Base-by-base conservation (phyloP, 2,797 vertebrate species). In the Gadopsis marmoratus region DNA sequence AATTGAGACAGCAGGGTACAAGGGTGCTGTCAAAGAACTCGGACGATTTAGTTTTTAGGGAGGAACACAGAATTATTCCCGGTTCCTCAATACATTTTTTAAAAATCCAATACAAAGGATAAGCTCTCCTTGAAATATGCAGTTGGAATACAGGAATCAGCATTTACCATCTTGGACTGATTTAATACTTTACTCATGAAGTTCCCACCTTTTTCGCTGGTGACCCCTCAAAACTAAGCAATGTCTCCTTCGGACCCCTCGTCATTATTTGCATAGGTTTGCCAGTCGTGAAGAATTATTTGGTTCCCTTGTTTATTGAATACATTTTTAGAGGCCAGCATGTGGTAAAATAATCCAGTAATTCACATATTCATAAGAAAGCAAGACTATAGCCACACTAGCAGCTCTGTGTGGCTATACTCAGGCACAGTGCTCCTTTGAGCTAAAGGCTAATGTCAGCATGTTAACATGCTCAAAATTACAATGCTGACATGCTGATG, bases 1-100 rank as follows among this genome's bases (percentile, higher is more conserved):
- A 75, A 92, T 91, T 88, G 91, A 93, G 85, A 82, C 85, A 78
- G 91, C 78, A 45, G 80, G 81, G 65, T 72, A 74, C 56, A 50
- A 80, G 76, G 71, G 78, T 50, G 39, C 81, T 81, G 88, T 72
- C 86, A 82, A 71, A 89, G 75, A 91, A 76, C 48, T 82, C 17
- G 0, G 50, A 54, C 59, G 63, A 66, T 83, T 81, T 70, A 59
- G 48, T 85, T 84, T 48, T 81, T 72, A 41, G 50, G 29, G n/a
- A 14, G 7, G 51, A 69, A 35, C 62, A 21, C 29, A 35, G n/a
- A 47, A n/a, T 64, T 76, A 13, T 73, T 62, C 21, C 14, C 58
- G 43, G 50, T 31, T 45, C 39, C n/a, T 61, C 17, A 33, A 17
- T 53, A 16, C 26, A 23, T 45, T 7, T 29, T 14, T 74, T 69